Conservation (phyloP, 2,888 invertebrate genomes). For the Anorthoa munda region DNA sequence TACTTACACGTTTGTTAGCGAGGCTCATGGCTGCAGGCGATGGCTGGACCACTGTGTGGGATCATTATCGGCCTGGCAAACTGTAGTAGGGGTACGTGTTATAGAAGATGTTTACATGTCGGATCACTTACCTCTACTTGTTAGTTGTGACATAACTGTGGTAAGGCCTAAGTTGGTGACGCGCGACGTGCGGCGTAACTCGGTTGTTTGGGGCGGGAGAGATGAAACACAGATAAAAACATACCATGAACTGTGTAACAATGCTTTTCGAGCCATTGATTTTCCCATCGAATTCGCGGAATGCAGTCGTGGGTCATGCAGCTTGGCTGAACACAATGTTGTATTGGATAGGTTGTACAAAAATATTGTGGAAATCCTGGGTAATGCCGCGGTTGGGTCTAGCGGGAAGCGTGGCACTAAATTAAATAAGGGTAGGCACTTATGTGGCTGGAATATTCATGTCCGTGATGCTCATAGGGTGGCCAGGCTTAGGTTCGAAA, state of each 20-base stretch:
- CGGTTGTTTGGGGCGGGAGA: conserved; percentile 1
- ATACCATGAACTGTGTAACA: not conserved
- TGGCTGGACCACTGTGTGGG: no score
- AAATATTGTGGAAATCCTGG: not conserved
- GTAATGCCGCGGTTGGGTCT: not conserved
- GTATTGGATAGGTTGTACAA: not conserved
- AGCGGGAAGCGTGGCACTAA: not conserved
- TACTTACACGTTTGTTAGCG: no score
- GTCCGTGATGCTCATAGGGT: not conserved
- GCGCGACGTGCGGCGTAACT: not conserved
- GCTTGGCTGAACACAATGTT: not conserved
- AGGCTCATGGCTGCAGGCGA: no score
- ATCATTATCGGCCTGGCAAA: no score
- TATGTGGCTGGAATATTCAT: conserved; percentile 7
- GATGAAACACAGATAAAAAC: not conserved
- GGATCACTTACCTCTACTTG: no score
- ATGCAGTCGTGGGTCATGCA: conserved; percentile 6
- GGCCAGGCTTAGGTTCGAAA: conserved; percentile 1
- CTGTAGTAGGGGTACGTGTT: no score
- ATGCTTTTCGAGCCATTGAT: not conserved
- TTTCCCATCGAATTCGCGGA: conserved; percentile 12
- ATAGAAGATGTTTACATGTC: no score
- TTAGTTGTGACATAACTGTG: not conserved
- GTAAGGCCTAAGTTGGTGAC: not conserved
- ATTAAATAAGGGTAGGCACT: not conserved